Evolutionary conservation across 2,797 vertebrate genomes (phyloP).

Genomic region (Semaprochilodus insignis): DNA sequence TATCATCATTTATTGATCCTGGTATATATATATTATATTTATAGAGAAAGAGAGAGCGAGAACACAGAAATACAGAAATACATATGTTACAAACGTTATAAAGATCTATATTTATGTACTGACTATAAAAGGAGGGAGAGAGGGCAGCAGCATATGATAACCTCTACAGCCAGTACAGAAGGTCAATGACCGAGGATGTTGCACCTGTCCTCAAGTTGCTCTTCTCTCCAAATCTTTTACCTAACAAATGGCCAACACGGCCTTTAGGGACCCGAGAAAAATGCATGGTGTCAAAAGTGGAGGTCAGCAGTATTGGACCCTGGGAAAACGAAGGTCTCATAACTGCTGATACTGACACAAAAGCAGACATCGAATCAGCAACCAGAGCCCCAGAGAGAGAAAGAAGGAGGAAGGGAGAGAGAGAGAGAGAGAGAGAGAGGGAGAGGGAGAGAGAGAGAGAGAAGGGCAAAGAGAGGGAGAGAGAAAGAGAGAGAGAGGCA

Average conservation of each 20-base stretch:
- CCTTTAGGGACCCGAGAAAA: constrained; percentile 1
- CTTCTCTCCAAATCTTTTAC: background rate
- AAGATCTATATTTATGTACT: no score
- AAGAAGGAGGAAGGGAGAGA: no score
- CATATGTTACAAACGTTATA: background rate
- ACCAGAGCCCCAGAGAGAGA: background rate
- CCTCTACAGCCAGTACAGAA: background rate
- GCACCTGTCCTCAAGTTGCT: background rate
- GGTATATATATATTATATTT: no score
- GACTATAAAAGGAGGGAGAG: background rate
- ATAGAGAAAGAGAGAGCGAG: no score
- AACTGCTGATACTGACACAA: constrained; percentile 19
- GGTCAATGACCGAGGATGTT: background rate
- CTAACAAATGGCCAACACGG: constrained; percentile 13
- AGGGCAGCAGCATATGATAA: background rate
- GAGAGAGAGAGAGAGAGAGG: no score
- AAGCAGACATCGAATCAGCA: constrained; percentile 20
- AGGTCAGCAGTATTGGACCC: constrained; percentile 26
- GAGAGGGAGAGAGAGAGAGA: no score
- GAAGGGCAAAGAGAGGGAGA: no score
- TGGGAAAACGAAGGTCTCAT: background rate
- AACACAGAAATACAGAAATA: background rate
- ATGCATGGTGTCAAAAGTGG: background rate
- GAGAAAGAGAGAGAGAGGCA: no score
- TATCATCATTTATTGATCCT: no score